Conservation (phyloP, 2,888 invertebrate species). For the Synergus laeviventris region DNA sequence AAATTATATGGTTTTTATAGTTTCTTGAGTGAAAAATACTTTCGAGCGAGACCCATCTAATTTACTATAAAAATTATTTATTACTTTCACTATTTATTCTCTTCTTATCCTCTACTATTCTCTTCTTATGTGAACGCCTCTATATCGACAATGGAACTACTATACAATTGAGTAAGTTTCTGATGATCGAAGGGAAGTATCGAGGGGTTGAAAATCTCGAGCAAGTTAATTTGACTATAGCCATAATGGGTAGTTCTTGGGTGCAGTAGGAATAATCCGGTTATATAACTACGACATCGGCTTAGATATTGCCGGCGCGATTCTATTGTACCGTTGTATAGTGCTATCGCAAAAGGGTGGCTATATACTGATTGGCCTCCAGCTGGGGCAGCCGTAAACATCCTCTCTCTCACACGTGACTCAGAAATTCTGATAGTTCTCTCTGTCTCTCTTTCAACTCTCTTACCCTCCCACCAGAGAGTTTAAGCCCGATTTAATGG, state of each 20-base stretch:
- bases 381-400: slow-evolving; percentile 75
- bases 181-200: slow-evolving; percentile 7
- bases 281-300: slow-evolving; percentile 66
- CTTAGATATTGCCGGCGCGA: slow-evolving; percentile 66
- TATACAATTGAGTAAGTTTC: slow-evolving; percentile 15
- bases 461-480: slow-evolving; percentile 50
- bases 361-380: slow-evolving; percentile 72
- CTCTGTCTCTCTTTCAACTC: slow-evolving; percentile 47
- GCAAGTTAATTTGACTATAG: slow-evolving; percentile 39
- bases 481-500: slow-evolving; percentile 76
- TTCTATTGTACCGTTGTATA: slow-evolving; percentile 68
- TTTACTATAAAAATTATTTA: no score
- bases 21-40: no score
- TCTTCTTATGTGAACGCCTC: neutral
- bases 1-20: no score
- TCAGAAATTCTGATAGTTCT: slow-evolving; percentile 42
- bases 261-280: slow-evolving; percentile 64
- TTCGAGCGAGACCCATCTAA: no score
- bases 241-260: slow-evolving; percentile 23
- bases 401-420: slow-evolving; percentile 62
- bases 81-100: no score
- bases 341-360: slow-evolving; percentile 55
- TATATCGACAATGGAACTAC: neutral
- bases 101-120: no score
- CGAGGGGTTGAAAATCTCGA: slow-evolving; percentile 20